Evolutionary conservation across 2,113 vertebrate genomes (phyloP).

Genomic region (Illadopsis cleaveri): DNA sequence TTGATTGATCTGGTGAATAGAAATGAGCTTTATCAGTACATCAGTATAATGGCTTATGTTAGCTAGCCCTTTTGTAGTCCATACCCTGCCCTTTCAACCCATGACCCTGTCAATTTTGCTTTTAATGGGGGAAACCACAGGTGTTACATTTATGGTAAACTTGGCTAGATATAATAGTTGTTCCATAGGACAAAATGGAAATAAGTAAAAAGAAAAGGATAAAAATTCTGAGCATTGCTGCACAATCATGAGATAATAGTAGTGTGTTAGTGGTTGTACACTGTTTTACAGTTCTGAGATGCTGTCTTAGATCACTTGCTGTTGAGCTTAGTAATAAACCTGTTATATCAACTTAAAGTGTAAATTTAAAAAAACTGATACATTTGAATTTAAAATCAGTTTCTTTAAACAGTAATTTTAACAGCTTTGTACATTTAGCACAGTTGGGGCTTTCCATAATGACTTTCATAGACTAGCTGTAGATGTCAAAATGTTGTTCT

Average conservation of each 20-base stretch:
- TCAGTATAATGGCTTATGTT: slow-evolving; percentile 70
- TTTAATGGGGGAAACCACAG: slow-evolving; percentile 75
- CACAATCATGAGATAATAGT: background rate
- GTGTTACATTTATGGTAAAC: slow-evolving; percentile 71
- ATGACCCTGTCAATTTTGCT: slow-evolving; percentile 51
- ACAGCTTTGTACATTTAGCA: slow-evolving; percentile 43
- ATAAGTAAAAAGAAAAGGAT: background rate
- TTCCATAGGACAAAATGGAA: background rate
- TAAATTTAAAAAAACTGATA: slow-evolving; percentile 35
- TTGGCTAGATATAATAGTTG: slow-evolving; percentile 44
- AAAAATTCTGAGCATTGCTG: background rate
- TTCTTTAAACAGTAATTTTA: slow-evolving; percentile 7
- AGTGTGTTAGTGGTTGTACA: background rate
- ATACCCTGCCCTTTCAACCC: slow-evolving; percentile 74
- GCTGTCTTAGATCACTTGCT: background rate
- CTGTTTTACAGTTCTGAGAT: background rate
- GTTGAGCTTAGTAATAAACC: slow-evolving; percentile 27
- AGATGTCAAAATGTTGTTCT: slow-evolving; percentile 62
- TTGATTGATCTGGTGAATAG: slow-evolving; percentile 76
- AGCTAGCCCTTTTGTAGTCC: slow-evolving; percentile 67
- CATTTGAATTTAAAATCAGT: slow-evolving; percentile 52
- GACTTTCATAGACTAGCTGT: slow-evolving; percentile 24
- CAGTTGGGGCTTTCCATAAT: slow-evolving; percentile 46
- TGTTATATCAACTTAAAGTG: background rate
- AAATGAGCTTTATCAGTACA: slow-evolving; percentile 75